These are phyloP conservation scores for Troilus luridus DNA, from an alignment of 2,888 invertebrate genomes.

Conservation along the genomic window DNA sequence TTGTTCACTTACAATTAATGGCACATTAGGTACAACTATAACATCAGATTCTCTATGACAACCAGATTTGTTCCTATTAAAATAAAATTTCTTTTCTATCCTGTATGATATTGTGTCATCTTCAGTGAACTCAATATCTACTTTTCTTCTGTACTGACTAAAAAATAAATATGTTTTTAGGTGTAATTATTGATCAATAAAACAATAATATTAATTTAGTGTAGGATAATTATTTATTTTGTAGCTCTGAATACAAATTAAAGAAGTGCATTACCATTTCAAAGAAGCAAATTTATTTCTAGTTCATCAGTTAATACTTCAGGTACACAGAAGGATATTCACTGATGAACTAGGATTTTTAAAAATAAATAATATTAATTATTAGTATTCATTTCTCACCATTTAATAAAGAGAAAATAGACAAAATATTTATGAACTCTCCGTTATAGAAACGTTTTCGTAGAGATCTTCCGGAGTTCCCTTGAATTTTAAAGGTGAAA, in stretches of 20 bases:
- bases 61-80: conserved; percentile 72
- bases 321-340: not conserved
- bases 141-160: conserved; percentile 60
- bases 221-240: not conserved
- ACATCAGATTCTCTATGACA: conserved; percentile 71
- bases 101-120: conserved; percentile 74
- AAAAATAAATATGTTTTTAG: not conserved
- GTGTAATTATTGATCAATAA: not conserved
- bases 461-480: too few relatives aligned
- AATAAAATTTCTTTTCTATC: conserved; percentile 72
- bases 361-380: too few relatives aligned
- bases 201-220: not conserved
- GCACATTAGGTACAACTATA: conserved; percentile 74
- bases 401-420: too few relatives aligned
- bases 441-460: too few relatives aligned
- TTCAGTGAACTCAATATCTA: conserved; percentile 43
- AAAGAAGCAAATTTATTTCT: too few relatives aligned
- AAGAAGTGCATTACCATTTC: not conserved
- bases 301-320: not conserved
- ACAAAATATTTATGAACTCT: too few relatives aligned
- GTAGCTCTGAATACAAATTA: not conserved
- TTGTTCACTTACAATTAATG: conserved; percentile 72
- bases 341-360: too few relatives aligned
- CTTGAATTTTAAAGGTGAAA: too few relatives aligned
- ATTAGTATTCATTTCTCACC: too few relatives aligned